These are phyloP conservation scores for Diuraphis noxia DNA, from an alignment of 1,140 invertebrate genomes.

Conservation along the genomic window DNA sequence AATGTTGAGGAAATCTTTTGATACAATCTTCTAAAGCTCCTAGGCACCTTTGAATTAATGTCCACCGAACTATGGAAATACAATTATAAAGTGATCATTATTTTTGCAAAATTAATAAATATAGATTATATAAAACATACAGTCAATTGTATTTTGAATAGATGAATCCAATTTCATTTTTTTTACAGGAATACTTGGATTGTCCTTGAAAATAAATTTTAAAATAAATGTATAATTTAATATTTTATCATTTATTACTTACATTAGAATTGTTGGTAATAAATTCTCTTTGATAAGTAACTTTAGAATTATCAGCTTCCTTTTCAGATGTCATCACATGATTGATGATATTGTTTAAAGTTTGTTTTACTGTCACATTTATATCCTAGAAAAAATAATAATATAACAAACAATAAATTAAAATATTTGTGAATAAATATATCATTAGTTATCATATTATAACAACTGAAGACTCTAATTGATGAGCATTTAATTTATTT, in stretches of 20 bases:
- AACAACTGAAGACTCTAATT: background rate
- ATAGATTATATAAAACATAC: background rate
- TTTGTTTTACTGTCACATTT: background rate
- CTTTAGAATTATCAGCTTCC: background rate
- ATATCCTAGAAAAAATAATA: conserved; percentile 2
- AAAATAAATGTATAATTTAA: background rate
- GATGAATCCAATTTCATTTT: background rate
- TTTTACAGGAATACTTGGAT: background rate
- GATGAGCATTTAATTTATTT: background rate
- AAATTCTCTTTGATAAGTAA: background rate
- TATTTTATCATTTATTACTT: background rate
- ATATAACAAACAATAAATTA: background rate
- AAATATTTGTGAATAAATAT: background rate
- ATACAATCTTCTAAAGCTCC: conserved; percentile 82
- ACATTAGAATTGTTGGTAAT: background rate
- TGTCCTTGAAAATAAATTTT: background rate
- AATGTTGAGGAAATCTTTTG: conserved; percentile 84
- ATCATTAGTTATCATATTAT: background rate
- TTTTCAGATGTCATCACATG: background rate
- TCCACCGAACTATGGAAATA: conserved; percentile 60
- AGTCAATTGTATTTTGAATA: background rate
- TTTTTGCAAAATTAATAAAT: background rate
- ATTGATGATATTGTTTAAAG: conserved; percentile 2
- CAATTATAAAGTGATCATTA: background rate
- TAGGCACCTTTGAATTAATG: conserved; percentile 67